Evolutionary conservation across 2,888 invertebrate genomes (phyloP).

Genomic region (Gari tellinella): DNA sequence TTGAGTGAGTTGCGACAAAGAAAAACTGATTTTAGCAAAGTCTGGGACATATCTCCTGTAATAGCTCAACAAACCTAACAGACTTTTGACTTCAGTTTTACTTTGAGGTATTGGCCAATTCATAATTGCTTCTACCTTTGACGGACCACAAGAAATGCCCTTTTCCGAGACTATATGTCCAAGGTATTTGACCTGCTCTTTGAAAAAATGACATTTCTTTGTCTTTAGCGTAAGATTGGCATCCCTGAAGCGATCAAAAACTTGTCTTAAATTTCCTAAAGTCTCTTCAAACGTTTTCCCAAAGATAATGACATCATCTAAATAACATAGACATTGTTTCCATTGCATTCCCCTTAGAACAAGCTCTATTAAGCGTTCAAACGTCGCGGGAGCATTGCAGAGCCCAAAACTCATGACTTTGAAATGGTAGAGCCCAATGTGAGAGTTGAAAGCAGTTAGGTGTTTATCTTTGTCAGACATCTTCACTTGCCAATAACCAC

Average conservation of each 20-base stretch:
- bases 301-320: no score
- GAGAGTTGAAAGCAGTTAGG: conserved; percentile 35
- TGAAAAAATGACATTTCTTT: conserved; percentile 41
- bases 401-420: conserved; percentile 56
- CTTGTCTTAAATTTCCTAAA: no score
- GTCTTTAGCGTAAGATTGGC: conserved; percentile 21
- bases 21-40: conserved; percentile 15
- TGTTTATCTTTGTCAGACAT: conserved; percentile 28
- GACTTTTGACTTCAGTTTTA: conserved; percentile 34
- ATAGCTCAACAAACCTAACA: conserved; percentile 32
- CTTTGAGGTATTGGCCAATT: conserved; percentile 31
- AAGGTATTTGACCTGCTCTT: conserved; percentile 15
- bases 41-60: conserved; percentile 43
- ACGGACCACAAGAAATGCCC: conserved; percentile 30
- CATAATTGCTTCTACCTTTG: conserved; percentile 16
- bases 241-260: conserved; percentile 25
- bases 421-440: conserved; percentile 37
- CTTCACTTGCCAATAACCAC: conserved; percentile 49
- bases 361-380: no score
- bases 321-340: conserved; percentile 31
- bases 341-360: conserved; percentile 25
- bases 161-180: conserved; percentile 34
- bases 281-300: no score
- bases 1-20: background rate
- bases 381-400: conserved; percentile 59